Base-by-base conservation (phyloP, 2,113 vertebrate genomes). In the Macquaria australasica region DNA sequence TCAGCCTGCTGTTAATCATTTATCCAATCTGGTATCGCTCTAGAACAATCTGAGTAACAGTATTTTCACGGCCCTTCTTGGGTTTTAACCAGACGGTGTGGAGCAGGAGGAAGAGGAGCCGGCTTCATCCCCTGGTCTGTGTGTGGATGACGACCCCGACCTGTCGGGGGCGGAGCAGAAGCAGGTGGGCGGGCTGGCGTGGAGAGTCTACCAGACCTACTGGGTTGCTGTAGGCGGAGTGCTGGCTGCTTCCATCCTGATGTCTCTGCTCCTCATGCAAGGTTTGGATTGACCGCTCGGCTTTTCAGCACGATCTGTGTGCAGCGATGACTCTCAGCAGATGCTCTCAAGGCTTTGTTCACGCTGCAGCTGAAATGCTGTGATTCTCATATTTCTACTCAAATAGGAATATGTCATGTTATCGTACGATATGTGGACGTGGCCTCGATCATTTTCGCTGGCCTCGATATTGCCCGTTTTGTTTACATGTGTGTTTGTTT, bases 181-280 rank as follows among this genome's bases (percentile, higher is more conserved):
- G 92, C 96, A 97, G 90, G 95, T 93, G 85, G 98, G 98, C 0
- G 95, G 96, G 0, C 96, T 99, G 86, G 95, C 97, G 37, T 97
- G 97, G 94, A 95, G 88, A 0, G 97, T 99, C 10, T 99, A 99
- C 93, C 86, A n/a, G 31, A 94, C 96, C 0, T 99, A 99, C 89
- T 98, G 98, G 97, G 80, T 66, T 7, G 96, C 98, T 14, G 84
- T 98, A 83, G 98, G 98, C 20, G 78, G 89, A 31, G 91, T 87
- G 8, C 78, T 98, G 88, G 95, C 96, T 0, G 34, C 95, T 6
- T 95, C 95, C 77, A 89, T 98, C 82, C 91, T 99, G 45, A 58
- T 96, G 74, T 96, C 96, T 0, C 94, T 99, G 77, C 79, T 99
- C 8, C 93, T 99, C 68, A 99, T 99, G 98, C 98, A 99, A 97